Conservation (phyloP, 2,888 invertebrate species). For the Eremobia ochroleuca region DNA sequence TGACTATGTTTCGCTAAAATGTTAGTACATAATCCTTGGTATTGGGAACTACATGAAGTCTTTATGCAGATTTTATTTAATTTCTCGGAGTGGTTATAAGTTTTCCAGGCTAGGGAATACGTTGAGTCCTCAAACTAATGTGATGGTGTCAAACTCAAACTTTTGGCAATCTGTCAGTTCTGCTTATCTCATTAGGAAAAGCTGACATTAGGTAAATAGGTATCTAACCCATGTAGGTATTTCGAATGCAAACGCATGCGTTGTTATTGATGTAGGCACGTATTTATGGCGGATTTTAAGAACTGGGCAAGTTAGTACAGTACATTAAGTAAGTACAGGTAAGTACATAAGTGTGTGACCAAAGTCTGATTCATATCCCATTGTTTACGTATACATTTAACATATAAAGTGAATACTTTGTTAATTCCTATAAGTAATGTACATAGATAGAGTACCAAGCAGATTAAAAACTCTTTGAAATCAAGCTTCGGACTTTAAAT, state of each 20-base stretch:
- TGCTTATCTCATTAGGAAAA: background rate
- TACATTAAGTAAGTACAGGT: background rate
- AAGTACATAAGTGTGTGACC: background rate
- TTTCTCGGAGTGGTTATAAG: background rate
- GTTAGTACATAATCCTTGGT: background rate
- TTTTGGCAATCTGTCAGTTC: background rate
- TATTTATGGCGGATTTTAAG: constrained; percentile 18
- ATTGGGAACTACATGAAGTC: background rate
- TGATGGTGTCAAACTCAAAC: background rate
- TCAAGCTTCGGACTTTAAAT: background rate
- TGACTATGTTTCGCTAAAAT: background rate
- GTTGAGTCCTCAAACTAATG: background rate
- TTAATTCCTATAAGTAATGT: constrained; percentile 15
- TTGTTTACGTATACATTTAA: constrained; percentile 31
- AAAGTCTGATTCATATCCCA: constrained; percentile 19
- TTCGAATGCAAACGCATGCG: constrained; percentile 9
- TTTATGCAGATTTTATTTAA: background rate
- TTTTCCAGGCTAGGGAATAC: background rate
- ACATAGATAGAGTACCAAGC: constrained; percentile 3
- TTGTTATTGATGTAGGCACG: constrained; percentile 10
- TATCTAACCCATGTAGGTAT: background rate
- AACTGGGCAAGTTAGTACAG: constrained; percentile 4
- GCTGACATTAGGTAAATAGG: background rate
- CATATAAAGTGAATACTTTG: constrained; percentile 24
- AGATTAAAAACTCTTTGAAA: background rate